Conservation (phyloP, 2,888 invertebrate species). For the Cryptus viduatorius region DNA sequence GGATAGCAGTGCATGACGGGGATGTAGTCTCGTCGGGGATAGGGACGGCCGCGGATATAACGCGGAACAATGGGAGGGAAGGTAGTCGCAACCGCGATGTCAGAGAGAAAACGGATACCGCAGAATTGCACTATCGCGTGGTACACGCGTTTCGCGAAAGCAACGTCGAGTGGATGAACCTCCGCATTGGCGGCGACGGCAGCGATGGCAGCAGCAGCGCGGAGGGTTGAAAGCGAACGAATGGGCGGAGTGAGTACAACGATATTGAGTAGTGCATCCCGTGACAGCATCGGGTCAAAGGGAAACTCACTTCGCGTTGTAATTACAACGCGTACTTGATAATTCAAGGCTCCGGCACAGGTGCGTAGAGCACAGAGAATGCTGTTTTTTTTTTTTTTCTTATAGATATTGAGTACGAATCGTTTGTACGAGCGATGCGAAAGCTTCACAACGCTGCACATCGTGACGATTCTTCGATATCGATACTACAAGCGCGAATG, state of each 20-base stretch:
- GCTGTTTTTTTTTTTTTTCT: not conserved
- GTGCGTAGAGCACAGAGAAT: not conserved
- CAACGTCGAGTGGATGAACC: conserved; percentile 46
- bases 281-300: conserved; percentile 38
- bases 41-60: conserved; percentile 43
- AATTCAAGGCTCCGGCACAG: not conserved
- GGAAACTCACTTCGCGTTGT: conserved; percentile 21
- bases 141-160: conserved; percentile 51
- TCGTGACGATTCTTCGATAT: not conserved
- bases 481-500: not conserved
- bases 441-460: not conserved
- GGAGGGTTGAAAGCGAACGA: conserved; percentile 9
- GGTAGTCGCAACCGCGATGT: conserved; percentile 20
- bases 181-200: not conserved
- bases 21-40: conserved; percentile 10
- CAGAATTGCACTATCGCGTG: conserved; percentile 52
- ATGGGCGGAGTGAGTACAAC: not conserved
- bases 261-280: conserved; percentile 12
- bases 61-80: conserved; percentile 47
- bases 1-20: conserved; percentile 5
- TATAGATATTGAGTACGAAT: not conserved
- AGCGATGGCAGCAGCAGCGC: not conserved
- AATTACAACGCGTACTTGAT: conserved; percentile 20
- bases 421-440: not conserved
- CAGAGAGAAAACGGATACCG: conserved; percentile 52